phyloP scores from a whole-genome alignment of 2,797 vertebrate species.

The Molossus molossus region DNA sequence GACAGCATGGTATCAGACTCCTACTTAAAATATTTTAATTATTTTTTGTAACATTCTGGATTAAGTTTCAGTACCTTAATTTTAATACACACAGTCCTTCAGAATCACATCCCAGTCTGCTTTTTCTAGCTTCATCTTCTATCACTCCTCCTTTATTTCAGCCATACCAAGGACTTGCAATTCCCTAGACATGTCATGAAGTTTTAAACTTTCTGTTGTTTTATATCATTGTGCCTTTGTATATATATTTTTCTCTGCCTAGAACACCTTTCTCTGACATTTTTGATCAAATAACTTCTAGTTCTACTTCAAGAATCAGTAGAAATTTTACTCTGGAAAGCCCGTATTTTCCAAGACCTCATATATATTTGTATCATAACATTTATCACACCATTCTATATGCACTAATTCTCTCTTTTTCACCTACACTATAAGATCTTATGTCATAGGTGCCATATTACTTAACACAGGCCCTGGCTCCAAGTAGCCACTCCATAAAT shows the following conservation, averaged over 20 bases:
- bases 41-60: background rate
- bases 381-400: background rate
- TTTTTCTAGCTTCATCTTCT: constrained; percentile 35
- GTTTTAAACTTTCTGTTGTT: constrained; percentile 2
- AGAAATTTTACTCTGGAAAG: constrained; percentile 11
- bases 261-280: constrained; percentile 1
- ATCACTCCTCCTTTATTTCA: constrained; percentile 33
- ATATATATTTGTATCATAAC: constrained; percentile 3
- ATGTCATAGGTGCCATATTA: background rate
- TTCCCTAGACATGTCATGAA: background rate
- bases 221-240: constrained; percentile 36
- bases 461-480: background rate
- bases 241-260: background rate
- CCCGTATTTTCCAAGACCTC: constrained; percentile 8
- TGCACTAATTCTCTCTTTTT: constrained; percentile 47
- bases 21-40: constrained; percentile 27
- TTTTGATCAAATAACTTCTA: constrained; percentile 40
- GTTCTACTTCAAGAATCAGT: constrained; percentile 7
- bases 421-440: background rate
- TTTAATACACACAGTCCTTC: background rate
- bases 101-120: background rate
- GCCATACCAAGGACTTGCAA: background rate
- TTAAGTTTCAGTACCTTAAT: constrained; percentile 31
- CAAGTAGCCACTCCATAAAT: constrained; percentile 19
- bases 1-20: constrained; percentile 11